Percentiles rank a stretch among this genome's conserved stretches.
These are phyloP conservation scores for Diuraphis noxia DNA, from an alignment of 1,140 invertebrate species.

Conservation along the genomic window DNA sequence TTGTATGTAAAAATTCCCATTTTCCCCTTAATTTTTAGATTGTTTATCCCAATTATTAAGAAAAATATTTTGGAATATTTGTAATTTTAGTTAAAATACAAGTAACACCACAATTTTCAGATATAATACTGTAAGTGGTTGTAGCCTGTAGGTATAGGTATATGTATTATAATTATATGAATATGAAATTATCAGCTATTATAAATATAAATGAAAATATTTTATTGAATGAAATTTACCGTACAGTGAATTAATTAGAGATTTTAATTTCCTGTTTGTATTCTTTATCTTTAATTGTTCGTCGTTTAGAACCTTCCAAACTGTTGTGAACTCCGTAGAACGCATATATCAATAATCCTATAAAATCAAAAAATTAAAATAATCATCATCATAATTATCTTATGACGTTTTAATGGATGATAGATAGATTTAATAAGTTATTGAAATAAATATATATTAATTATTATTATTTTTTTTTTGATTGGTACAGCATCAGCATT, in stretches of 20 bases:
- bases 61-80: too few species aligned
- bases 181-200: not conserved
- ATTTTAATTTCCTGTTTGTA: not conserved
- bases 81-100: too few species aligned
- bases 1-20: too few species aligned
- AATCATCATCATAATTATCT: not conserved
- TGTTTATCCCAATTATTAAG: too few species aligned
- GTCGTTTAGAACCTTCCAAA: slow-evolving; percentile 8
- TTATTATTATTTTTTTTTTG: too few species aligned
- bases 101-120: not conserved
- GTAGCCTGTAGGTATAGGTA: too few species aligned
- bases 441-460: too few species aligned
- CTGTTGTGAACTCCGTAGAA: slow-evolving; percentile 16
- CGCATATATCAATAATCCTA: slow-evolving; percentile 26
- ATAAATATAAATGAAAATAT: not conserved
- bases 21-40: too few species aligned
- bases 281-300: not conserved
- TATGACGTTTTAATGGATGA: too few species aligned
- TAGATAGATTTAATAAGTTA: too few species aligned
- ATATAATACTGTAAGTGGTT: not conserved
- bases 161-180: not conserved
- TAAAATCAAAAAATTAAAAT: not conserved
- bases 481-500: too few species aligned
- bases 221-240: not conserved
- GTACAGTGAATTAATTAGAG: not conserved